Conservation (phyloP, 2,113 vertebrate genomes). For the Panurus biarmicus region DNA sequence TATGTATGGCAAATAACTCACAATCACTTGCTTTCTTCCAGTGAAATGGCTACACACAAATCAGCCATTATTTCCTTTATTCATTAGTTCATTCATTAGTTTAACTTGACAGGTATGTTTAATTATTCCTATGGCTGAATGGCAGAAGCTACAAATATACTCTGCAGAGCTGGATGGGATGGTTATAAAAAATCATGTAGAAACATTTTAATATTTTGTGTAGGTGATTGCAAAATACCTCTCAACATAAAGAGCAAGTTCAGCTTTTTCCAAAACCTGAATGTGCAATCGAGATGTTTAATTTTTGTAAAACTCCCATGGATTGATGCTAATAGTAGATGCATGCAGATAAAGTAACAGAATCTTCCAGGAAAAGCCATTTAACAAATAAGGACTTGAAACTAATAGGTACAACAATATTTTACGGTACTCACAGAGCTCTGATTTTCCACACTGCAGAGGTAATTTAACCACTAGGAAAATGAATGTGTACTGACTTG, state of each 20-base stretch:
- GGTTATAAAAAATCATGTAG: background rate
- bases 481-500: background rate
- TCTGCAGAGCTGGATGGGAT: background rate
- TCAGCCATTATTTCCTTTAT: background rate
- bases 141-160: background rate
- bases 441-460: background rate
- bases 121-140: background rate
- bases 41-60: background rate
- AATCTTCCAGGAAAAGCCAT: conserved; percentile 18
- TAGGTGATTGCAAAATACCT: background rate
- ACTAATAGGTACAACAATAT: background rate
- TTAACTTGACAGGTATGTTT: background rate
- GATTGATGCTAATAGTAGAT: background rate
- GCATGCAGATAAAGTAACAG: background rate
- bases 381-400: conserved; percentile 12
- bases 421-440: background rate
- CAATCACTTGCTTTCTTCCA: background rate
- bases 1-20: background rate
- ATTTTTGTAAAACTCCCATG: background rate
- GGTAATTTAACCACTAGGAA: background rate
- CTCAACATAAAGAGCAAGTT: background rate
- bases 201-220: background rate
- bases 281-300: background rate
- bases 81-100: conserved; percentile 3
- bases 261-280: conserved; percentile 39